phyloP scores from a whole-genome alignment of 2,797 vertebrate species.

The Chromis chromis region DNA sequence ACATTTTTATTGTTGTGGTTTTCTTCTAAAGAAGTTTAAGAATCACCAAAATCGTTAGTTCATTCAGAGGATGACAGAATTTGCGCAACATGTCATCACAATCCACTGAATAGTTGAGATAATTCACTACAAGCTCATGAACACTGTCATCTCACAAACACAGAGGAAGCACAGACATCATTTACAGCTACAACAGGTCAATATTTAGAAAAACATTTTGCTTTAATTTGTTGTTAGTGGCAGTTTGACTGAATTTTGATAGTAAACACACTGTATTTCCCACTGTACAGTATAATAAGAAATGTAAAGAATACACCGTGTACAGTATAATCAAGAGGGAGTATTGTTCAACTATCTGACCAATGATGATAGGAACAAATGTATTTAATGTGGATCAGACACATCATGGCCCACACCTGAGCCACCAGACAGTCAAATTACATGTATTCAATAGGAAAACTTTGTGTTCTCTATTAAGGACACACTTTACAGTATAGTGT shows the following conservation, averaged over 20 bases:
- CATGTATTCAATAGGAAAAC: constrained; percentile 34
- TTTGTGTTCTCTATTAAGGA: constrained; percentile 50
- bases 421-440: not conserved
- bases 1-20: too few relatives aligned
- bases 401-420: too few relatives aligned
- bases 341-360: too few relatives aligned
- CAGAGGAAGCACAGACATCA: too few relatives aligned
- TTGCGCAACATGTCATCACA: too few relatives aligned
- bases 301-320: not conserved
- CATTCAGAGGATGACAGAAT: too few relatives aligned
- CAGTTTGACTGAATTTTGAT: not conserved
- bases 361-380: too few relatives aligned
- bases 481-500: constrained; percentile 50
- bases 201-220: not conserved
- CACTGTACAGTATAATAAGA: not conserved
- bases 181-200: not conserved
- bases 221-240: not conserved
- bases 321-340: too few relatives aligned
- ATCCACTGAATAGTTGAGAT: not conserved
- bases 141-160: too few relatives aligned
- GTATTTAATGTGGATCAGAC: too few relatives aligned
- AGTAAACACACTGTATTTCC: not conserved
- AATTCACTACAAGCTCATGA: not conserved
- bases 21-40: too few relatives aligned
- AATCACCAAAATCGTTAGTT: too few relatives aligned